Base-by-base conservation (phyloP, 2,113 vertebrate genomes). In the Vulpes lagopus region DNA sequence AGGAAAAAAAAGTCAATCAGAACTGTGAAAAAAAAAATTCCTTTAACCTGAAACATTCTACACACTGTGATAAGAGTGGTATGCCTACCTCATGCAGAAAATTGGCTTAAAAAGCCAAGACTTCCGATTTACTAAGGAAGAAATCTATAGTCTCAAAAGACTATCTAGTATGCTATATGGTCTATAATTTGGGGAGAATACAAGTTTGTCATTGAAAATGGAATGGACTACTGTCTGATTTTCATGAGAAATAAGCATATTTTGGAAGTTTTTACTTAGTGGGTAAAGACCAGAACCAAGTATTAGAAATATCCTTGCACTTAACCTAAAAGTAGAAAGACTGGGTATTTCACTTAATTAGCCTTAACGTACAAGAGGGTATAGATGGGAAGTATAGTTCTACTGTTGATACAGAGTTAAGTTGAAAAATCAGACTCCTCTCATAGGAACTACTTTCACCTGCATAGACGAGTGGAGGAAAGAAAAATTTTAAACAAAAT, bases 1-100 rank as follows among this genome's bases (percentile, higher is more conserved):
- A 76, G 17, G n/a, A 89, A 65, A 94, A 94, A 94, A 51, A 91
- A 51, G n/a, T 89, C 20, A 83, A 74, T 91, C 38, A 82, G 8
- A 89, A 51, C 10, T 88, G 4, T 69, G 14, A 51, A 76, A 51
- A 85, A 85, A 89, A 95, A 83, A 22, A 81, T 20, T 71, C 51
- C 59, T 30, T 23, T 87, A 74, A 22, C 25, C n/a, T 87, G 16
- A 84, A 95, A 88, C 0, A 2, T 82, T 84, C 35, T 15, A 27
- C 1, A 81, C 2, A 17, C 6, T 43, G 0, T n/a, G 53, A 30
- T 16, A 95, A 95, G 8, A 91, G 1, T 51, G 16, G 23, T 19
- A 59, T 0, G 67, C 8, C 5, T 94, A 38, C 7, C 17, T 89
- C n/a, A 38, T n/a, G 10, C 22, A 91, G 59, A 89, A 82, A 51